Evolutionary conservation across 2,888 invertebrate genomes (phyloP), one percentile per base, ranked within the genome.

Genomic region (Tanytarsus gracilentus): DNA sequence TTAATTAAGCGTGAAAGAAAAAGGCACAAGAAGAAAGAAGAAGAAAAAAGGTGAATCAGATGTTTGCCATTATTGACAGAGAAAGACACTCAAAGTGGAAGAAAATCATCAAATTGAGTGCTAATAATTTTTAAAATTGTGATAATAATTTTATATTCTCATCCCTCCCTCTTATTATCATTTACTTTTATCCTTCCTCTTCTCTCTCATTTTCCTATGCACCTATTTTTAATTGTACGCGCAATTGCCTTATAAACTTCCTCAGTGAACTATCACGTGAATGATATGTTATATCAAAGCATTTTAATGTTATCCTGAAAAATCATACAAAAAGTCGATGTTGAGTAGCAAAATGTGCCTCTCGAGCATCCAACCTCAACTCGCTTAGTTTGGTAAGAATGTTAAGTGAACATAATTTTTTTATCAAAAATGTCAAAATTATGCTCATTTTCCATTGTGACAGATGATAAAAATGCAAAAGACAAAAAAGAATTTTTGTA

Each of bases 181-280:
- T 33, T 33, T 33, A 4, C 18, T 21, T 18, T 44, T 18, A n/a
- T 44, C 21, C 44, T 36, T 14, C 36, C 36, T 36, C 36, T 14
- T 36, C 36, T 36, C 16, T 16, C 36, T 36, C n/a, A n/a, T n/a
- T n/a, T n/a, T n/a, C n/a, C n/a, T n/a, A n/a, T n/a, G n/a, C n/a
- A n/a, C n/a, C n/a, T n/a, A n/a, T n/a, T n/a, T n/a, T n/a, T n/a
- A 9, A 29, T 36, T 16, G 16, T 36, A 36, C 16, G 36, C 36
- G 16, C 36, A 36, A 36, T 36, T 14, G n/a, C 36, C 4, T 14
- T 33, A 11, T 33, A n/a, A 14, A 4, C 14, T 1, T 27, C 8
- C 49, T 49, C 49, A 49, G 49, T 49, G 49, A 49, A 1, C 25
- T 49, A 25, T 49, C 49, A 49, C 49, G 49, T 27, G 44, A 36